Percentiles rank a stretch among this genome's conserved stretches.
Evolutionary conservation across 2,888 invertebrate genomes (phyloP).

Genomic region (Caenorhabditis virilis): DNA sequence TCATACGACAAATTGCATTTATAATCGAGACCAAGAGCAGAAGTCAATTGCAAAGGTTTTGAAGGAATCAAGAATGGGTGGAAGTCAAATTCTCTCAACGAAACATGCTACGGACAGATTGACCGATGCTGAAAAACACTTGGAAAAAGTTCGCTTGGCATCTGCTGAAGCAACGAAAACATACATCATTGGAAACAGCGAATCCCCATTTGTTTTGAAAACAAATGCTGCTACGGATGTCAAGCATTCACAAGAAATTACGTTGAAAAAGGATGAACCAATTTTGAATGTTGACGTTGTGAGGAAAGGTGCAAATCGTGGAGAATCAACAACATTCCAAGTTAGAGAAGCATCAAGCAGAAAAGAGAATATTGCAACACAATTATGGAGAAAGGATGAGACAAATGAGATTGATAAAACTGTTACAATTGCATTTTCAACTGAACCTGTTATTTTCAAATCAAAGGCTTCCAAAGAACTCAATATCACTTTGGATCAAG

Average conservation of each 20-base stretch:
- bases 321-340: conserved; percentile 27
- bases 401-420: conserved; percentile 19
- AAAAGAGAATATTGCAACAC: conserved; percentile 46
- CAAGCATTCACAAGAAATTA: conserved; percentile 17
- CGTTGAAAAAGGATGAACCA: conserved; percentile 17
- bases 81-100: conserved; percentile 32
- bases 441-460: conserved; percentile 37
- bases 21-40: conserved; percentile 35
- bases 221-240: conserved; percentile 23
- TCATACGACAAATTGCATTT: conserved; percentile 57
- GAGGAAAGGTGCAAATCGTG: conserved; percentile 42
- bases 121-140: conserved; percentile 15
- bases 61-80: conserved; percentile 51
- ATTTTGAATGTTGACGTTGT: conserved; percentile 19
- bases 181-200: conserved; percentile 40
- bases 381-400: conserved; percentile 36
- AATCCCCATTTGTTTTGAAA: conserved; percentile 8
- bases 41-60: conserved; percentile 28
- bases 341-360: conserved; percentile 44
- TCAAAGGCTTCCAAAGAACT: conserved; percentile 39
- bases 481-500: conserved; percentile 20
- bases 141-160: conserved; percentile 43
- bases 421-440: conserved; percentile 22
- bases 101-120: conserved; percentile 32
- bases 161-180: conserved; percentile 36